phyloP scores from a whole-genome alignment of 2,888 invertebrate genomes.

The Orthonychiurus folsomi region DNA sequence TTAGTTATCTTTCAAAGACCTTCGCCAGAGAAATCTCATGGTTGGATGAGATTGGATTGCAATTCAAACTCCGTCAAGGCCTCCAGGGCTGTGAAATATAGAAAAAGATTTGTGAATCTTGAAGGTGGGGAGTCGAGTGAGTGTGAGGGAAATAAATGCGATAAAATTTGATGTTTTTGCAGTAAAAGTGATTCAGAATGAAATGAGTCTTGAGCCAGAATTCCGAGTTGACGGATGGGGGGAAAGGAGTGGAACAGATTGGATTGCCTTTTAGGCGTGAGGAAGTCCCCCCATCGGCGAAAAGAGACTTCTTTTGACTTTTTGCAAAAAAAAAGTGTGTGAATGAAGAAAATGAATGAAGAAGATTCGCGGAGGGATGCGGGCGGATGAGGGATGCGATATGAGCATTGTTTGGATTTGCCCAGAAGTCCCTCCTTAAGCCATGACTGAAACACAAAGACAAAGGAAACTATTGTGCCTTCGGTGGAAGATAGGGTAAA shows the following conservation, averaged over 20 bases:
- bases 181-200: not conserved
- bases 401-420: not conserved
- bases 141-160: not conserved
- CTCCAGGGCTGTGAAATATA: not conserved
- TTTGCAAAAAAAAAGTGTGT: not conserved
- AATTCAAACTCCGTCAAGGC: not conserved
- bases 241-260: conserved; percentile 11
- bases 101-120: not conserved
- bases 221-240: not conserved
- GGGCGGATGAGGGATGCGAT: no score
- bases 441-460: not conserved
- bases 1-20: no score
- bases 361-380: no score
- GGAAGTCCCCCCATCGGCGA: no score
- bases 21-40: no score
- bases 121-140: not conserved
- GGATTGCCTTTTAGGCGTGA: not conserved
- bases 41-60: not conserved
- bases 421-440: not conserved
- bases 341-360: no score
- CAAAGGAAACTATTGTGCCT: not conserved
- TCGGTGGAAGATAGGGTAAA: not conserved
- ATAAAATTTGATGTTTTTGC: not conserved
- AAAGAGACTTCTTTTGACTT: not conserved
- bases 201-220: conserved; percentile 6